These are phyloP conservation scores for Phrixothrix hirtus DNA, from an alignment of 2,888 invertebrate genomes.

Conservation along the genomic window DNA sequence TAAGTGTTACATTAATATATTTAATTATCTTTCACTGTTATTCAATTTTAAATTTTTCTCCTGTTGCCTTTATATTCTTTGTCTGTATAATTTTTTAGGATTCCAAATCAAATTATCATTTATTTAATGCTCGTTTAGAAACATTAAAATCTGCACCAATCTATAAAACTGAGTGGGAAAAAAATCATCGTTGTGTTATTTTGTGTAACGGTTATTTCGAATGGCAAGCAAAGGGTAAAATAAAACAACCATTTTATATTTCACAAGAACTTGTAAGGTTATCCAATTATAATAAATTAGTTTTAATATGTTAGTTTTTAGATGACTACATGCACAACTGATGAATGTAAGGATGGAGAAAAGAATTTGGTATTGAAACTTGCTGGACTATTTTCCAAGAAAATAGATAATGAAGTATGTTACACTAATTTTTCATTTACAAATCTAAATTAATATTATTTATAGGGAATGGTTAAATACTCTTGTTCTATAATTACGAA, in stretches of 20 bases:
- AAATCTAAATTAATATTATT: no score
- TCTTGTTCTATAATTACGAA: constrained; percentile 14
- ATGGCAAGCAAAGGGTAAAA: constrained; percentile 6
- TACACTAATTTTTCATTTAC: no score
- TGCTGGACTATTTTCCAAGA: constrained; percentile 7
- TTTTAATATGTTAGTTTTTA: no score
- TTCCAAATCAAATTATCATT: neutral
- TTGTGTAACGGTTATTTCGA: constrained; percentile 16
- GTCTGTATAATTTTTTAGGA: neutral
- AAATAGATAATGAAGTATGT: neutral
- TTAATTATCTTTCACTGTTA: no score
- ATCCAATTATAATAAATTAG: no score
- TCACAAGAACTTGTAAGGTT: constrained; percentile 3
- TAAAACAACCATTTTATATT: constrained; percentile 15
- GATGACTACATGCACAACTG: no score
- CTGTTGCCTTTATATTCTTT: no score
- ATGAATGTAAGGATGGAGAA: no score
- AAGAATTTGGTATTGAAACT: constrained; percentile 16
- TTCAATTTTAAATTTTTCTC: no score
- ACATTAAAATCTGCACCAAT: neutral
- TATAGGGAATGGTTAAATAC: constrained; percentile 6
- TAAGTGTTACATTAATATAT: no score
- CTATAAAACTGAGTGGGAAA: constrained; percentile 1
- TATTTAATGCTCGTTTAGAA: constrained; percentile 14
- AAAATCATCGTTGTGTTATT: constrained; percentile 7